Evolutionary conservation across 2,797 vertebrate species (phyloP).

Genomic region (Gobio occitaniae): DNA sequence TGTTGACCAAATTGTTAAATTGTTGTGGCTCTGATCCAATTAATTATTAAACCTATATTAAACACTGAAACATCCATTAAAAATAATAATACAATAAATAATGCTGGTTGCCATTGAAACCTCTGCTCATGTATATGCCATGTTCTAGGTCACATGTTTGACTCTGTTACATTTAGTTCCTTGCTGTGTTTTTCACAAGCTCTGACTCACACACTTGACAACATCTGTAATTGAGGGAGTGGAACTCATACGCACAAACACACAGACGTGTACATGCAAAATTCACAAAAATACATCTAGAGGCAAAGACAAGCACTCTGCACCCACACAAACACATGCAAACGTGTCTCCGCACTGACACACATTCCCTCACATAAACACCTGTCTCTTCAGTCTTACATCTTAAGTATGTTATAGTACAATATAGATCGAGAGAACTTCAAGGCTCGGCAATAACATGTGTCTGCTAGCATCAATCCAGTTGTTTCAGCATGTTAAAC

Average conservation of each 20-base stretch:
- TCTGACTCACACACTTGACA: constrained; percentile 2
- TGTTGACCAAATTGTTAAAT: neutral
- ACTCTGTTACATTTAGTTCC: neutral
- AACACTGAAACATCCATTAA: neutral
- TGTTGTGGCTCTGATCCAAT: neutral
- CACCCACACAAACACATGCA: constrained; percentile 38
- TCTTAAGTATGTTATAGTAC: neutral
- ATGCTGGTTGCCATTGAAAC: neutral
- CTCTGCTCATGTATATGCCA: neutral
- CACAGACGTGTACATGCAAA: neutral
- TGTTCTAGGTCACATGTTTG: neutral
- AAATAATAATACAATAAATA: neutral
- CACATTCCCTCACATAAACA: constrained; percentile 11
- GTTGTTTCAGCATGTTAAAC: neutral
- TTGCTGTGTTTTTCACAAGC: neutral
- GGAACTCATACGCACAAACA: constrained; percentile 2
- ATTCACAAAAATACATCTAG: constrained; percentile 27
- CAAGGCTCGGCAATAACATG: neutral
- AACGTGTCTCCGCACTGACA: constrained; percentile 16
- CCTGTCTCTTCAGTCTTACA: constrained; percentile 10
- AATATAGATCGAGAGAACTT: neutral
- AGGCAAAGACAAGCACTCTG: constrained; percentile 7
- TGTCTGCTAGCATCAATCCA: neutral
- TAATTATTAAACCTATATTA: neutral
- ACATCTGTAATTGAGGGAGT: constrained; percentile 10